Evolutionary conservation across 1,140 invertebrate genomes (phyloP).

Genomic region (Lordiphosa stackelbergi): DNA sequence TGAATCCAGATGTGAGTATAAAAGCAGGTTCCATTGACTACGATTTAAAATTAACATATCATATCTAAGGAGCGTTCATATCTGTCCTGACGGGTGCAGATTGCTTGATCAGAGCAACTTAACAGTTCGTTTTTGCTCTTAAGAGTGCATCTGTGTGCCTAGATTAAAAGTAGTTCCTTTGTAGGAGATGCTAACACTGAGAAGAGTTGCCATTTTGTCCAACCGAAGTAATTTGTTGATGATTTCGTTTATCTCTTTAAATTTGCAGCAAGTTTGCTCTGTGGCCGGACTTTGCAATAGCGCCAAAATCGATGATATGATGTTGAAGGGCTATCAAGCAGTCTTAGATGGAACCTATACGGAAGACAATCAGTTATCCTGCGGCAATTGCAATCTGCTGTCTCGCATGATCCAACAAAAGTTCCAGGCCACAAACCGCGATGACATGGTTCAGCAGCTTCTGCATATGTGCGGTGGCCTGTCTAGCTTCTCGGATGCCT

Average conservation of each 20-base stretch:
- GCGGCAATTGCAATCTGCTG: conserved; percentile 80
- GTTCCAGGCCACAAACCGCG: conserved; percentile 79
- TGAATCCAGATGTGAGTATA: conserved; percentile 85
- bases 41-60: too few relatives aligned
- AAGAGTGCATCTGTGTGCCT: too few relatives aligned
- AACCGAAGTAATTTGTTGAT: too few relatives aligned
- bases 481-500: conserved; percentile 86
- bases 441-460: conserved; percentile 80
- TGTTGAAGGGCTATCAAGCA: conserved; percentile 67
- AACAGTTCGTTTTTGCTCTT: too few relatives aligned
- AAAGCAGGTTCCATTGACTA: neutral
- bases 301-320: conserved; percentile 82
- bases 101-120: too few relatives aligned
- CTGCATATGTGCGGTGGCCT: conserved; percentile 82
- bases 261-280: conserved; percentile 83
- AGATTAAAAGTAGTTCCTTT: too few relatives aligned
- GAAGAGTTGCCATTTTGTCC: too few relatives aligned
- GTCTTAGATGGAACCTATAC: conserved; percentile 50
- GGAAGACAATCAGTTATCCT: conserved; percentile 60
- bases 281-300: conserved; percentile 93
- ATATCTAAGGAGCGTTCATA: too few relatives aligned
- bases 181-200: too few relatives aligned
- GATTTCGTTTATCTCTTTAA: neutral
- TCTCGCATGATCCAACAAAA: conserved; percentile 79
- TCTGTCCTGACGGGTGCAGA: too few relatives aligned